These are phyloP conservation scores for Aramus guarauna DNA, from an alignment of 2,113 vertebrate genomes.

Conservation along the genomic window DNA sequence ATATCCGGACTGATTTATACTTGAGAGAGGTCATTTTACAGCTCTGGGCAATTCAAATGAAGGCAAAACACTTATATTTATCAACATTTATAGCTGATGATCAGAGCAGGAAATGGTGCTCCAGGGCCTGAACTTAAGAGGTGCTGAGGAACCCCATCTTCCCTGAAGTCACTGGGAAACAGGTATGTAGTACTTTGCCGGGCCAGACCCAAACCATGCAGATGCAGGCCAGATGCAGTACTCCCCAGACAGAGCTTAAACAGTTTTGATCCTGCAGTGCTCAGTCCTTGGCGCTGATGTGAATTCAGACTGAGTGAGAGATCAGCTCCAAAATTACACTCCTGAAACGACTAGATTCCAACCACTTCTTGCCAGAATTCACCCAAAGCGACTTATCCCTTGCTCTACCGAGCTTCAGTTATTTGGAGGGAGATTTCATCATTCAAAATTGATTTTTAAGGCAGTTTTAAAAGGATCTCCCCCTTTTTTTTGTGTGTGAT, in stretches of 20 bases:
- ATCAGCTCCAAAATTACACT: constrained; percentile 35
- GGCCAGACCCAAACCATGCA: background rate
- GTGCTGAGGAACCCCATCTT: constrained; percentile 38
- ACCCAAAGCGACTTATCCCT: constrained; percentile 36
- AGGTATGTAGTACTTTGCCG: background rate
- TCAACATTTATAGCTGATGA: constrained; percentile 64
- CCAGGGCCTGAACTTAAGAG: constrained; percentile 38
- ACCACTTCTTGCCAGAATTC: constrained; percentile 34
- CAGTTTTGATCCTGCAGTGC: constrained; percentile 5
- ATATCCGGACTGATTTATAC: constrained; percentile 19
- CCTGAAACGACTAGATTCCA: constrained; percentile 1
- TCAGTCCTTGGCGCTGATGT: constrained; percentile 2
- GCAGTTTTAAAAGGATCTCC: constrained; percentile 61
- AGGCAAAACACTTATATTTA: constrained; percentile 61
- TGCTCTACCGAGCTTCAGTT: background rate
- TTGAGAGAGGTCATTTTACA: constrained; percentile 49
- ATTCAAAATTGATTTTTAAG: constrained; percentile 50
- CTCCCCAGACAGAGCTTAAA: background rate
- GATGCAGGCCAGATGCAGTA: background rate
- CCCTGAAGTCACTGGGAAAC: constrained; percentile 32
- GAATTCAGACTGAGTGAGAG: constrained; percentile 9
- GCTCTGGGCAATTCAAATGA: constrained; percentile 55
- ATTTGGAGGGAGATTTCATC: constrained; percentile 43
- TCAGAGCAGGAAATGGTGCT: constrained; percentile 46
- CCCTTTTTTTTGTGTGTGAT: constrained; percentile 4